Evolutionary conservation across 2,113 vertebrate species (phyloP), one percentile per base, ranked within the genome.

Genomic region (Tragelaphus strepsiceros): DNA sequence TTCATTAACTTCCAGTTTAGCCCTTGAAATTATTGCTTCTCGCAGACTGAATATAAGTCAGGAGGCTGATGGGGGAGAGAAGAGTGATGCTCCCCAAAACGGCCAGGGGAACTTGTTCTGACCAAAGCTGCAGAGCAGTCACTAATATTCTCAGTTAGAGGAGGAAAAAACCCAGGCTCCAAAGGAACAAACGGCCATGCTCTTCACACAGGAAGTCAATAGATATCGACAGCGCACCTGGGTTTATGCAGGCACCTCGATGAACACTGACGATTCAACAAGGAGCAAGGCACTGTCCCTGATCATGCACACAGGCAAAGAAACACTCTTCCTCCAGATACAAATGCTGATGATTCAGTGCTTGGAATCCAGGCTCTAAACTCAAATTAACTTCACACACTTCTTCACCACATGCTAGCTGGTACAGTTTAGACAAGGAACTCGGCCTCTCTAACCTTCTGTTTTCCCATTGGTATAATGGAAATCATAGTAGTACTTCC

Each of bases 161-260:
- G n/a, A 17, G 2, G 19, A 35, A 43, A 43, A 30, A 19, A 1
- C 53, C n/a, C 13, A 10, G 30, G 6, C 21, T 22, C 32, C 35
- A 3, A 3, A 32, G 3, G 30, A 77, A 22, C 1, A 16, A 82
- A 49, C 0, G 1, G 26, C 12, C 2, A 2, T 2, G 35, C 3
- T 21, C 17, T 24, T 49, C 24, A 26, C 5, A 30, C 1, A 3
- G 3, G n/a, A 88, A 53, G 62, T 56, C 14, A 6, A 6, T 3
- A 21, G 67, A 12, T 13, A 49, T 17, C 21, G 32, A 14, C 1
- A 1, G 24, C 7, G 17, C 6, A 2, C 2, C 28, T 39, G 12
- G 26, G n/a, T 8, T 24, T 53, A 21, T 32, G 30, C 21, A 81
- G 43, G 30, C n/a, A 6, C 35, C 30, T 16, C 10, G 8, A 4